These are phyloP conservation scores for Amiota minor DNA, from an alignment of 2,888 invertebrate genomes.

Conservation along the genomic window DNA sequence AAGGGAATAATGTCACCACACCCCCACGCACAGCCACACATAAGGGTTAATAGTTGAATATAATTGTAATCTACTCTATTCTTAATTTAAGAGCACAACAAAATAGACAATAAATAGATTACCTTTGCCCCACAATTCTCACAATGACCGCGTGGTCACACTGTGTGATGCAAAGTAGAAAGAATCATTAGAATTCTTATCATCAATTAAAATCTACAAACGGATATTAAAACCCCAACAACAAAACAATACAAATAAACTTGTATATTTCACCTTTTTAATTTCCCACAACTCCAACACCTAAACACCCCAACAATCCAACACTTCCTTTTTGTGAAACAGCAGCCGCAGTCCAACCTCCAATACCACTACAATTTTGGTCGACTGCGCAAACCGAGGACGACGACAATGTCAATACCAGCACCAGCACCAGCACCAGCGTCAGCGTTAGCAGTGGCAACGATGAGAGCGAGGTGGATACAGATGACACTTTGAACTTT, in stretches of 20 bases:
- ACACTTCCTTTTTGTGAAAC: conserved; percentile 10
- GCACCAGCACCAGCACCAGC: background rate
- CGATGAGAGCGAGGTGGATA: background rate
- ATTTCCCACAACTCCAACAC: background rate
- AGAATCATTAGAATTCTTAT: conserved; percentile 36
- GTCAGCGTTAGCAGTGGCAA: background rate
- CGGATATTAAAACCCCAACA: conserved; percentile 54
- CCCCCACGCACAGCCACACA: too few relatives aligned
- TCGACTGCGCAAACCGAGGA: background rate
- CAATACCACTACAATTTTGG: background rate
- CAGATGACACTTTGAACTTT: conserved; percentile 14
- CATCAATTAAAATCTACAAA: conserved; percentile 54
- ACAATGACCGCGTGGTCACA: background rate
- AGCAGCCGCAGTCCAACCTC: conserved; percentile 17
- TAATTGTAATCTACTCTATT: too few relatives aligned
- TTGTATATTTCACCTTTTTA: background rate
- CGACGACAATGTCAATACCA: background rate
- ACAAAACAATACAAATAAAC: too few relatives aligned
- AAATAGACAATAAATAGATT: too few relatives aligned
- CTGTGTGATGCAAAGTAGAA: background rate
- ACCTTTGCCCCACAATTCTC: too few relatives aligned
- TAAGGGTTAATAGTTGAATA: too few relatives aligned
- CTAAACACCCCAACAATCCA: too few relatives aligned
- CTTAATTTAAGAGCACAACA: too few relatives aligned
- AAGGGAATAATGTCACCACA: too few relatives aligned